These are phyloP conservation scores for Arrhamphus sclerolepis DNA, from an alignment of 2,797 vertebrate genomes.

Conservation along the genomic window DNA sequence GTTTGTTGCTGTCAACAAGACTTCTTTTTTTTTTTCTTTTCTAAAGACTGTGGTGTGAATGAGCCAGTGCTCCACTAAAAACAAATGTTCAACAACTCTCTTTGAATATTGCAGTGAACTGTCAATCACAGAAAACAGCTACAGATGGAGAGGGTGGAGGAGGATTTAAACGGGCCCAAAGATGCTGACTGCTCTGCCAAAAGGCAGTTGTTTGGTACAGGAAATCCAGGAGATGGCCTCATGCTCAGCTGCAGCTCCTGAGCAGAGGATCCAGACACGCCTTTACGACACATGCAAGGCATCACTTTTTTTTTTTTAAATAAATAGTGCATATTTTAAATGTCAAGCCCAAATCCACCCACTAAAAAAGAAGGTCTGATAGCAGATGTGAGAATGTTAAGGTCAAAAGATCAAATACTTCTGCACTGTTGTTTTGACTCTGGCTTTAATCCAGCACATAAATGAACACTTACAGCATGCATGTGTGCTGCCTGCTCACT, in stretches of 20 bases:
- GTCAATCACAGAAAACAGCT: slow-evolving; percentile 69
- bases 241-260: slow-evolving; percentile 51
- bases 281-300: slow-evolving; percentile 46
- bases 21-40: slow-evolving; percentile 20
- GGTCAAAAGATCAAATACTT: slow-evolving; percentile 39
- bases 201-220: slow-evolving; percentile 51
- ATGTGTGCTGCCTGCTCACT: not conserved
- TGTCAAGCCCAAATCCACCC: slow-evolving; percentile 30
- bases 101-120: slow-evolving; percentile 42
- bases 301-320: slow-evolving; percentile 33
- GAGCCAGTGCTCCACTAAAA: slow-evolving; percentile 24
- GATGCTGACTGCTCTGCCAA: slow-evolving; percentile 40
- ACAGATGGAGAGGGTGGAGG: slow-evolving; percentile 61
- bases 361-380: slow-evolving; percentile 17
- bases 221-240: slow-evolving; percentile 58
- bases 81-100: slow-evolving; percentile 41
- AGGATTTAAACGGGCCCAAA: slow-evolving; percentile 56
- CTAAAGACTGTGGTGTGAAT: slow-evolving; percentile 42
- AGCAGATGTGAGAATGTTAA: slow-evolving; percentile 29
- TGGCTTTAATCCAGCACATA: slow-evolving; percentile 28
- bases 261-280: slow-evolving; percentile 43
- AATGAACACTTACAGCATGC: slow-evolving; percentile 20
- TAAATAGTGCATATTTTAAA: slow-evolving; percentile 47
- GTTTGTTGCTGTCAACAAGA: slow-evolving; percentile 46
- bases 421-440: slow-evolving; percentile 20